phyloP scores from a whole-genome alignment of 2,797 vertebrate genomes.

The Catharus ustulatus region DNA sequence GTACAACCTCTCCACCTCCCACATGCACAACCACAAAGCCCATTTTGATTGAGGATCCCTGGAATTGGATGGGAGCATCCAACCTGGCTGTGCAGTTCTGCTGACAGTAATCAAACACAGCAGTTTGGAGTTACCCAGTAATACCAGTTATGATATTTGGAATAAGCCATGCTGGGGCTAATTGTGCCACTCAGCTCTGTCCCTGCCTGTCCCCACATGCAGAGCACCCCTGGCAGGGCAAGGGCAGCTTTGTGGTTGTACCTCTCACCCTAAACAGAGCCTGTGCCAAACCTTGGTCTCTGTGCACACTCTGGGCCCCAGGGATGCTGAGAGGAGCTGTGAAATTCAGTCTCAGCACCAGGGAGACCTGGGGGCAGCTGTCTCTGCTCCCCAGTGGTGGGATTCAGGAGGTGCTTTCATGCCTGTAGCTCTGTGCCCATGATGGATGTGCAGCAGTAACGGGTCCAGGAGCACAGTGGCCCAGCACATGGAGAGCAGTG shows the following conservation, averaged over 20 bases:
- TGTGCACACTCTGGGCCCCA: neutral
- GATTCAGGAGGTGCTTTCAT: neutral
- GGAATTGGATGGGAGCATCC: neutral
- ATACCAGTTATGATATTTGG: neutral
- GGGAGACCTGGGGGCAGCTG: neutral
- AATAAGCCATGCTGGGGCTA: neutral
- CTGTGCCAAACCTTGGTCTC: neutral
- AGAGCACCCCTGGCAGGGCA: neutral
- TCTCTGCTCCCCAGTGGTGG: neutral
- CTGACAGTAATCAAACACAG: neutral
- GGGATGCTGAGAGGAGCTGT: neutral
- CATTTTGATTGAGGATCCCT: slow-evolving; percentile 14
- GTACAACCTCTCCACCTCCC: neutral
- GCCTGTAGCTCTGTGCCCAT: fast-evolving
- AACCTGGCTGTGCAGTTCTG: neutral
- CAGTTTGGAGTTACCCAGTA: neutral
- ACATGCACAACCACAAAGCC: neutral
- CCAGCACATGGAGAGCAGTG: fast-evolving
- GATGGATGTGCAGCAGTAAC: neutral
- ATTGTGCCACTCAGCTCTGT: neutral
- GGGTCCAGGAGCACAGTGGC: neutral
- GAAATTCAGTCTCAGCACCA: neutral
- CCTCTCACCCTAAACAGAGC: neutral
- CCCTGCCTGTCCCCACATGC: neutral
- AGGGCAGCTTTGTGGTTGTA: neutral